Percentiles rank a stretch among this genome's conserved stretches.
Evolutionary conservation across 2,113 vertebrate species (phyloP).

Genomic region (Osmerus mordax): DNA sequence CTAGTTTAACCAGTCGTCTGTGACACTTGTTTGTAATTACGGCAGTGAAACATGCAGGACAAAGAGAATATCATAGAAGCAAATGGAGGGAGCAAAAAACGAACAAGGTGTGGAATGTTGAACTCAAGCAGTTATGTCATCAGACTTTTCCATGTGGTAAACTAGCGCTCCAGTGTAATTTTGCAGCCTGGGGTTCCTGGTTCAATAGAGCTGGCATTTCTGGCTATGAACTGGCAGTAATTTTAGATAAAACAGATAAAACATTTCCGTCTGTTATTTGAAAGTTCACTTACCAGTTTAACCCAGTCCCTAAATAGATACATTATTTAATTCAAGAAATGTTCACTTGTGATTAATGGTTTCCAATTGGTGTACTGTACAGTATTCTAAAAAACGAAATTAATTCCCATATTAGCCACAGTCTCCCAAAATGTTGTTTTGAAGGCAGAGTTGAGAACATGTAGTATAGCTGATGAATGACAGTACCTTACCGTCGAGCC

Average conservation of each 20-base stretch:
- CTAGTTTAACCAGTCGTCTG: conserved; percentile 30
- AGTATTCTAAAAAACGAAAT: background rate
- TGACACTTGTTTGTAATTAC: conserved; percentile 47
- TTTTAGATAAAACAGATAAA: too few species aligned
- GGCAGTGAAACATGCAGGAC: conserved; percentile 38
- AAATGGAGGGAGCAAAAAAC: conserved; percentile 44
- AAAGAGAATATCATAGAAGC: conserved; percentile 36
- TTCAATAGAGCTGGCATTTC: too few species aligned
- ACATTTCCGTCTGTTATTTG: too few species aligned
- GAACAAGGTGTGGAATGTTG: conserved; percentile 59
- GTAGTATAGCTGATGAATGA: conserved; percentile 35
- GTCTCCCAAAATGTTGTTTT: background rate
- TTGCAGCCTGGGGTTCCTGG: conserved; percentile 1
- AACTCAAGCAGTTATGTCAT: conserved; percentile 64
- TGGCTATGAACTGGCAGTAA: too few species aligned
- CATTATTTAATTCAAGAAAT: too few species aligned
- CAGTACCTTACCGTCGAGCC: conserved; percentile 63
- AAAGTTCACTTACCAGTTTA: too few species aligned
- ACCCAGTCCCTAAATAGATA: too few species aligned
- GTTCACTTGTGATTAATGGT: too few species aligned
- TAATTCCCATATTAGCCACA: background rate
- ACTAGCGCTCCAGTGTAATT: background rate
- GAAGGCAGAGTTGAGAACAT: background rate
- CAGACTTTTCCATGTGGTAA: conserved; percentile 60
- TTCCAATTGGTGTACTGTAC: too few species aligned